Percentiles rank a stretch among this genome's conserved stretches.
phyloP scores from a whole-genome alignment of 2,888 invertebrate species.

The Hypomecis punctinalis region DNA sequence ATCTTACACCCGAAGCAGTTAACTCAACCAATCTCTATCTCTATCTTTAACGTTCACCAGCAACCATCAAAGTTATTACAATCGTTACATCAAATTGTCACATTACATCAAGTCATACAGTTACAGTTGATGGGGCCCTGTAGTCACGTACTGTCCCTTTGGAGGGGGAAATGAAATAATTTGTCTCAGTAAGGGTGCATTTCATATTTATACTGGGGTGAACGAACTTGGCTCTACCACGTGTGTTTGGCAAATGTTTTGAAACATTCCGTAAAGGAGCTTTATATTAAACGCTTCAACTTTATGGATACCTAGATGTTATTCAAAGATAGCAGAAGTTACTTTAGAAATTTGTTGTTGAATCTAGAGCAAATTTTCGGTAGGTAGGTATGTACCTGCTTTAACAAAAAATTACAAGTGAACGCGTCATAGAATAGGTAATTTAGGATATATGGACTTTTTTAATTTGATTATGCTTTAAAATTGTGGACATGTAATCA shows the following conservation, averaged over 20 bases:
- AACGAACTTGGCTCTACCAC: constrained; percentile 59
- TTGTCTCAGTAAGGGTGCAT: constrained; percentile 83
- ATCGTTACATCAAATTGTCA: constrained; percentile 67
- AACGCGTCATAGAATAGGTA: too few species aligned
- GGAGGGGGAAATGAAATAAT: constrained; percentile 84
- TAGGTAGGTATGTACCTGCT: too few species aligned
- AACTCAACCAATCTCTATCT: constrained; percentile 32
- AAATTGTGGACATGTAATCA: too few species aligned
- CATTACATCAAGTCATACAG: constrained; percentile 66
- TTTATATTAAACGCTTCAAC: neutral
- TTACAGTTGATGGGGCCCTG: constrained; percentile 70
- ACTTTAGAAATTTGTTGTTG: too few species aligned
- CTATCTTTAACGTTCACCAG: constrained; percentile 44
- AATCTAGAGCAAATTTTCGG: too few species aligned
- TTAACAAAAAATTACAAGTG: too few species aligned
- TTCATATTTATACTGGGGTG: constrained; percentile 79
- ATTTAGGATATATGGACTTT: too few species aligned
- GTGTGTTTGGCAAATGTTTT: constrained; percentile 31
- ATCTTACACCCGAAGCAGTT: constrained; percentile 25
- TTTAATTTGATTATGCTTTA: too few species aligned
- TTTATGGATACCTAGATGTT: neutral
- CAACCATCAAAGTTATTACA: constrained; percentile 58
- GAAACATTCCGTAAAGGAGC: constrained; percentile 9
- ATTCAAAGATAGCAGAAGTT: too few species aligned
- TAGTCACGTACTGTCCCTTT: constrained; percentile 78